Base-by-base conservation (phyloP, 2,888 invertebrate genomes). In the Tetragnatha montana region DNA sequence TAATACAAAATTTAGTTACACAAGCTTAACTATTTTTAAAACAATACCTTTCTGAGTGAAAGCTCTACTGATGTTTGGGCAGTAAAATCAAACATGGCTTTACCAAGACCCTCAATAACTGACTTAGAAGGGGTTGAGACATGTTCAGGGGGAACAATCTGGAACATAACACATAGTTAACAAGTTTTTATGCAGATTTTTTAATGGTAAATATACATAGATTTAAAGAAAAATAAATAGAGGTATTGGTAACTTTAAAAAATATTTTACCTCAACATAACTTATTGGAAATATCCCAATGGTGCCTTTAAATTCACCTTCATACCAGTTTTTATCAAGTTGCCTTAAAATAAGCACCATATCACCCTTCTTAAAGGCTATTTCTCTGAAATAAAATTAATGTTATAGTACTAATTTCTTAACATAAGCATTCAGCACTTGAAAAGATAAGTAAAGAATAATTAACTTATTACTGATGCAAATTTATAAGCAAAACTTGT, bases 281-380 rank as follows among this genome's bases (percentile, higher is more conserved):
- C 93, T 93, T 73, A 92, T 91, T n/a, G 94, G 94, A 92, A 94
- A 93, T 74, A 94, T 93, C n/a, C 94, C 94, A 6, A 93, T 91
- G 8, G 92, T 83, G 6, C 93, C 93, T 89, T 93, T 92, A 60
- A 92, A 92, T 92, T 94, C 93, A 8, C 93, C 94, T 91, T 94
- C 94, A 91, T 93, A 93, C 94, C 94, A 94, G 92, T 94, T 93
- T 85, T 93, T 93, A 91, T 94, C 94, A 21, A 90, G 21, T 17
- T 90, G 84, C 47, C 88, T 22, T 47, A 83, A 75, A 70, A 99
- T 96, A 93, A 96, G 96, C 92, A 99, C 96, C 90, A 97, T 95
- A 93, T 99, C 99, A 92, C 98, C 98, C 94, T 98, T 97, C 93
- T 96, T 96, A 94, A 99, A 98, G 92, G 97, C 96, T 92, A 99